phyloP scores from a whole-genome alignment of 2,797 vertebrate species.

The Phalloptychus januarius region DNA sequence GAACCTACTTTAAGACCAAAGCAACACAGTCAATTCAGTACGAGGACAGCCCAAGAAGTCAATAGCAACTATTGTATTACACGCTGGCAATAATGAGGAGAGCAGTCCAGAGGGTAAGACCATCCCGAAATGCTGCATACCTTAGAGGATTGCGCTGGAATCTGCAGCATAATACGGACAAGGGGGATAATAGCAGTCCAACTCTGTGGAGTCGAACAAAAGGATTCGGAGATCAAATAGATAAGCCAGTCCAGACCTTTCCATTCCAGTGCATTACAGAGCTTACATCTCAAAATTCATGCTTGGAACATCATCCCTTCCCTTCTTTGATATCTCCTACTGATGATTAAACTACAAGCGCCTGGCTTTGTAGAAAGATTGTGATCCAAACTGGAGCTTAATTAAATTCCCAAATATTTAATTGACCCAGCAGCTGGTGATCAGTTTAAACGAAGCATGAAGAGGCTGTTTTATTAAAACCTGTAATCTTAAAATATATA shows the following conservation, averaged over 20 bases:
- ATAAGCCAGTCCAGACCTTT: conserved; percentile 75
- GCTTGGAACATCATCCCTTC: conserved; percentile 57
- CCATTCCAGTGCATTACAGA: conserved; percentile 68
- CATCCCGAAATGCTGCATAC: conserved; percentile 65
- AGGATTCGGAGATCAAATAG: conserved; percentile 75
- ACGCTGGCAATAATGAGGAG: conserved; percentile 68
- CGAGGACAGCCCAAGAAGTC: conserved; percentile 69
- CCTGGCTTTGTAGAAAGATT: conserved; percentile 52
- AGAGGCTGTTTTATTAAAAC: conserved; percentile 69
- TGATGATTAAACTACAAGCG: conserved; percentile 50
- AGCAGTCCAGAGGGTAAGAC: conserved; percentile 55
- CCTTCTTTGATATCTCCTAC: conserved; percentile 61
- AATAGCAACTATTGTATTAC: conserved; percentile 78
- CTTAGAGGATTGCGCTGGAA: conserved; percentile 60
- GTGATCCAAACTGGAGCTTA: conserved; percentile 67
- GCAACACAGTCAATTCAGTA: conserved; percentile 70
- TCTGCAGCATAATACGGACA: conserved; percentile 64
- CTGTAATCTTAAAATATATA: conserved; percentile 73
- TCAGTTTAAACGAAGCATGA: conserved; percentile 70
- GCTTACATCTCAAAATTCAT: conserved; percentile 65
- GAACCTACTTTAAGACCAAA: conserved; percentile 71
- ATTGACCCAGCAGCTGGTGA: conserved; percentile 77
- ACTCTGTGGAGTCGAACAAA: conserved; percentile 64
- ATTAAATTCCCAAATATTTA: conserved; percentile 78
- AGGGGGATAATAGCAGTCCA: conserved; percentile 63